Evolutionary conservation across 2,888 invertebrate species (phyloP).

Genomic region (Chorisops tibialis): DNA sequence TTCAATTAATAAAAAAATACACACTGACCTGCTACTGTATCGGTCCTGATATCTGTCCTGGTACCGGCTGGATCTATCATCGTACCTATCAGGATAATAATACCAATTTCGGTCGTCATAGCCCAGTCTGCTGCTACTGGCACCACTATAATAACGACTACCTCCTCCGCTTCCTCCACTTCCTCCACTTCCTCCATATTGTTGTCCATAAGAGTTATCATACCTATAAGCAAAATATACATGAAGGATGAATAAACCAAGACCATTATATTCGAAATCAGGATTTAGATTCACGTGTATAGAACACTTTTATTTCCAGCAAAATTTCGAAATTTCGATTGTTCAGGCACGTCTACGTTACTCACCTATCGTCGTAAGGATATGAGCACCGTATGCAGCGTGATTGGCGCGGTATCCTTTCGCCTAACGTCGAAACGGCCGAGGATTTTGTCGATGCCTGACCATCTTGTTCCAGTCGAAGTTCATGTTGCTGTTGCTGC

Average conservation of each 20-base stretch:
- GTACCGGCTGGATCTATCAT: constrained; percentile 29
- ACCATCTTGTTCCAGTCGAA: constrained; percentile 7
- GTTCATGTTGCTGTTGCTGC: background rate
- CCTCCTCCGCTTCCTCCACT: background rate
- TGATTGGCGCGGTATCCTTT: constrained; percentile 45
- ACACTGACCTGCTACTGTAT: constrained; percentile 28
- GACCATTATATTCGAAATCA: background rate
- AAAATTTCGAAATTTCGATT: background rate
- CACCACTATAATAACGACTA: constrained; percentile 9
- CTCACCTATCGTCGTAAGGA: constrained; percentile 44
- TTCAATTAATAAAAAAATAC: constrained; percentile 12
- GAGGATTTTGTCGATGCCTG: constrained; percentile 17
- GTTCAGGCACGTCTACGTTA: background rate
- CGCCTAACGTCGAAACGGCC: constrained; percentile 22
- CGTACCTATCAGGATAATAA: constrained; percentile 36
- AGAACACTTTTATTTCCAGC: background rate
- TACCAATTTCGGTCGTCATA: constrained; percentile 38
- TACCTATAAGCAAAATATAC: background rate
- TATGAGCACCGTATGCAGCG: constrained; percentile 46
- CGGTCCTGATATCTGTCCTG: constrained; percentile 30
- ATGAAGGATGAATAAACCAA: constrained; percentile 1
- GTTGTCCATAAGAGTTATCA: background rate
- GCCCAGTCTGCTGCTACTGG: constrained; percentile 32
- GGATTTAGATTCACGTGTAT: background rate
- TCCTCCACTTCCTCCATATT: background rate